Base-by-base conservation (phyloP, 2,113 vertebrate genomes). In the Shinisaurus crocodilurus region DNA sequence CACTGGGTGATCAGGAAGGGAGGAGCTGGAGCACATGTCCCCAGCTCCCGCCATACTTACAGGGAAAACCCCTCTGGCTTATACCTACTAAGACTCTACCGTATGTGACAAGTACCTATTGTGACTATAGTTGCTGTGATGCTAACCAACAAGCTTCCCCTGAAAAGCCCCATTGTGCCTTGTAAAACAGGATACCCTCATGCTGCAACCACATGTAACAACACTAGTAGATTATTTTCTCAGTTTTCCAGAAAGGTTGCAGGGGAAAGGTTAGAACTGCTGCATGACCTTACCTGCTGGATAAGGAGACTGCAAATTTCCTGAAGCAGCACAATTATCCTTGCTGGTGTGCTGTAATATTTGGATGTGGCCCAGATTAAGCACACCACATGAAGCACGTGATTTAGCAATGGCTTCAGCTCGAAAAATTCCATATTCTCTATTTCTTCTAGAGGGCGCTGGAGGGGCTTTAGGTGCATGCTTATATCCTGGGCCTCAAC, bases 221-320 rank as follows among this genome's bases (percentile, higher is more conserved):
- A 63, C 20, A 82, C 29, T 23, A 40, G 37, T 23, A 88, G 43
- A 50, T 48, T 80, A 69, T n/a, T n/a, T 88, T 25, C 85, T 48
- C 5, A 29, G n/a, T 81, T 81, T 82, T 57, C 23, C n/a, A 85
- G 63, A n/a, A 65, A 67, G 6, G 15, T 9, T 50, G 32, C 6
- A 16, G 16, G 27, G 45, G 3, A 34, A 76, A 25, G 15, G 65
- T 70, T 29, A 82, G 48, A 91, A 40, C 10, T 9, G 29, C 23
- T 43, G 50, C 60, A 13, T 0, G 1, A 69, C 95, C 0, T 54
- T 85, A 99, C 99, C 98, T 99, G 98, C 84, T 98, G 98, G 20
- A 99, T 97, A 92, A 99, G 97, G 13, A 99, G 98, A 96, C 98
- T 99, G 96, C 98, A 98, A 81, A 97, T 97, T 94, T 98, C 98